These are phyloP conservation scores for Rhingia campestris DNA, from an alignment of 2,888 invertebrate species.

Conservation along the genomic window DNA sequence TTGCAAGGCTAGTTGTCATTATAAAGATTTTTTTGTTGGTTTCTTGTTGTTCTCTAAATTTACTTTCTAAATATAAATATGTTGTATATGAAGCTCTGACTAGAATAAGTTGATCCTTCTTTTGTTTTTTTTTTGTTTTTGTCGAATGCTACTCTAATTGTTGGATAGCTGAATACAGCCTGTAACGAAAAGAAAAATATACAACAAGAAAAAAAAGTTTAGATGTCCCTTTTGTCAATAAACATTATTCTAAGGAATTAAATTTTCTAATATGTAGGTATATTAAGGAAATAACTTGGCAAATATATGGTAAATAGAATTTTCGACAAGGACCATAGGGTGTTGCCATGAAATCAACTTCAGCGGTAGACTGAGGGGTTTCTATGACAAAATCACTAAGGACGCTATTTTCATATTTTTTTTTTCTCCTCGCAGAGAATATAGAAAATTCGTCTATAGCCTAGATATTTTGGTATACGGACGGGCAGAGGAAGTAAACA, in stretches of 20 bases:
- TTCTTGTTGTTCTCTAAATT: conserved; percentile 11
- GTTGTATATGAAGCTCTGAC: conserved; percentile 38
- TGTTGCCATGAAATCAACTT: conserved; percentile 82
- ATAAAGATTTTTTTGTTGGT: conserved; percentile 32
- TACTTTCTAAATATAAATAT: conserved; percentile 32
- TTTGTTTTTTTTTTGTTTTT: conserved; percentile 46
- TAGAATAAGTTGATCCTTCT: conserved; percentile 45
- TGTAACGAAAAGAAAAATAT: conserved; percentile 34
- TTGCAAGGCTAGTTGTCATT: conserved; percentile 82
- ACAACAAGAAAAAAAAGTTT: background rate
- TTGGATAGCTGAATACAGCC: conserved; percentile 64
- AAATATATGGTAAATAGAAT: conserved; percentile 43
- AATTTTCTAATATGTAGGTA: background rate
- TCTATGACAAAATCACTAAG: conserved; percentile 72
- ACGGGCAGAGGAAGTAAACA: conserved; percentile 17
- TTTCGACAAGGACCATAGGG: conserved; percentile 75
- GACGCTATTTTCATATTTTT: conserved; percentile 60
- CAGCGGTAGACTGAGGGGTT: conserved; percentile 58
- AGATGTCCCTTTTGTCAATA: background rate
- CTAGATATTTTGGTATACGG: background rate
- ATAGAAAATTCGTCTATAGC: background rate
- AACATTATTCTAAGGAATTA: background rate
- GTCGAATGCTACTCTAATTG: conserved; percentile 47
- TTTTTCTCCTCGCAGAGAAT: background rate
- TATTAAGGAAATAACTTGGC: background rate